These are phyloP conservation scores for Eclectus roratus DNA, from an alignment of 2,113 vertebrate genomes.

Conservation along the genomic window DNA sequence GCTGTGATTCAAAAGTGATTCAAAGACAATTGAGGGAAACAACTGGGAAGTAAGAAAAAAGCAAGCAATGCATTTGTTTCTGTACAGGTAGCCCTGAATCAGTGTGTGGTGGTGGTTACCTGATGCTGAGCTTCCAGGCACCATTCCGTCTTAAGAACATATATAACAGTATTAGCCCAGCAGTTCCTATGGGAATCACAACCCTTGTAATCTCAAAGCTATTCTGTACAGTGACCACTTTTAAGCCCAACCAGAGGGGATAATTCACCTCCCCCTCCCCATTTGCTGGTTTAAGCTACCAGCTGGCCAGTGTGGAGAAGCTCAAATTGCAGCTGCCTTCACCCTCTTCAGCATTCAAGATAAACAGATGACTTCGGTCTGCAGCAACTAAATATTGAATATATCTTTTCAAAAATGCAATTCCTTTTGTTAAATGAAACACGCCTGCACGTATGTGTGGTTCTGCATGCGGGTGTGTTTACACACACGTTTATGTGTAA, in stretches of 20 bases:
- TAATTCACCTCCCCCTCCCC: background rate
- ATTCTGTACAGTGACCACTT: background rate
- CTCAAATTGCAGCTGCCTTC: conserved; percentile 47
- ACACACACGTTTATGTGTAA: background rate
- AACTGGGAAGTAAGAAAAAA: background rate
- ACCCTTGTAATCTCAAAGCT: background rate
- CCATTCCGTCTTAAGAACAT: background rate
- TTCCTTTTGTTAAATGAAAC: background rate
- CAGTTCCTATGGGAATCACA: background rate
- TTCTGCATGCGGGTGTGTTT: background rate
- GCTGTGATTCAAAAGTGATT: background rate
- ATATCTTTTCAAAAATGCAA: background rate
- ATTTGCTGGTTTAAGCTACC: background rate
- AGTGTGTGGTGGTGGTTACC: background rate
- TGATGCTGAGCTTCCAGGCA: background rate
- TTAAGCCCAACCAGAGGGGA: background rate
- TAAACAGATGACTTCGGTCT: conserved; percentile 27
- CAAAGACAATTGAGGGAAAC: background rate
- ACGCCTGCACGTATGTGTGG: background rate
- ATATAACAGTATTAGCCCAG: background rate
- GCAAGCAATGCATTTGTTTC: background rate
- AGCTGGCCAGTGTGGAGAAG: conserved; percentile 22
- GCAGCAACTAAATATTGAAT: background rate
- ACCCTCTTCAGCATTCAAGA: conserved; percentile 5
- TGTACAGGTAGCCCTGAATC: background rate